phyloP scores from a whole-genome alignment of 1,140 invertebrate genomes.

The Prorops nasuta region DNA sequence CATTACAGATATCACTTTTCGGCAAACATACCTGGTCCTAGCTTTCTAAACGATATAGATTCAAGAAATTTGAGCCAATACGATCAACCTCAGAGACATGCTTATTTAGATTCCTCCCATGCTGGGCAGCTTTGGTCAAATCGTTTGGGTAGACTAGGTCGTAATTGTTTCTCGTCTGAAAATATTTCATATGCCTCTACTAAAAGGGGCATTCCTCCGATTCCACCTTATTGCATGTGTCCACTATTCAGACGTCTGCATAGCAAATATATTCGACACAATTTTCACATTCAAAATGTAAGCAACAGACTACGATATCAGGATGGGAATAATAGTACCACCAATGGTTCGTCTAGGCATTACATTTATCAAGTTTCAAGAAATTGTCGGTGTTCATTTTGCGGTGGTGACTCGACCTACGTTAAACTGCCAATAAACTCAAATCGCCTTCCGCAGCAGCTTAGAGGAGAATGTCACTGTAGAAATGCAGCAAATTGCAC shows the following conservation, averaged over 20 bases:
- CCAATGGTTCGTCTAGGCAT: conserved; percentile 36
- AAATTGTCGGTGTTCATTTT: conserved; percentile 43
- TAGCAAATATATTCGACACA: conserved; percentile 36
- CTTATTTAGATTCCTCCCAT: conserved; percentile 37
- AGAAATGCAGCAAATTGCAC: conserved; percentile 35
- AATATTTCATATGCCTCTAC: conserved; percentile 44
- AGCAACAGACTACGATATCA: conserved; percentile 38
- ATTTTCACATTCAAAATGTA: conserved; percentile 33
- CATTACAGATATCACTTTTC: conserved; percentile 21
- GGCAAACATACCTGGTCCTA: conserved; percentile 21
- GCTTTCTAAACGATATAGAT: conserved; percentile 28
- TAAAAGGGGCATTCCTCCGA: conserved; percentile 36
- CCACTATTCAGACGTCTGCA: conserved; percentile 40
- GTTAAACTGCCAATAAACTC: conserved; percentile 35
- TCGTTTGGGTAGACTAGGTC: conserved; percentile 36
- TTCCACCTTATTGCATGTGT: conserved; percentile 39
- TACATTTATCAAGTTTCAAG: conserved; percentile 49
- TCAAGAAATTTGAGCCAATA: conserved; percentile 32
- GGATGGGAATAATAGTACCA: conserved; percentile 19
- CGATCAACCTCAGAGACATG: conserved; percentile 35
- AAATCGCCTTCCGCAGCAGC: conserved; percentile 32
- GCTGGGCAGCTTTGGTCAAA: conserved; percentile 38
- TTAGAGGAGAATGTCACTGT: conserved; percentile 39
- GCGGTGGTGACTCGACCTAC: conserved; percentile 41
- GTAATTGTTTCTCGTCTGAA: conserved; percentile 51